Base-by-base conservation (phyloP, 1,140 invertebrate genomes). In the Drosophila mojavensis region DNA sequence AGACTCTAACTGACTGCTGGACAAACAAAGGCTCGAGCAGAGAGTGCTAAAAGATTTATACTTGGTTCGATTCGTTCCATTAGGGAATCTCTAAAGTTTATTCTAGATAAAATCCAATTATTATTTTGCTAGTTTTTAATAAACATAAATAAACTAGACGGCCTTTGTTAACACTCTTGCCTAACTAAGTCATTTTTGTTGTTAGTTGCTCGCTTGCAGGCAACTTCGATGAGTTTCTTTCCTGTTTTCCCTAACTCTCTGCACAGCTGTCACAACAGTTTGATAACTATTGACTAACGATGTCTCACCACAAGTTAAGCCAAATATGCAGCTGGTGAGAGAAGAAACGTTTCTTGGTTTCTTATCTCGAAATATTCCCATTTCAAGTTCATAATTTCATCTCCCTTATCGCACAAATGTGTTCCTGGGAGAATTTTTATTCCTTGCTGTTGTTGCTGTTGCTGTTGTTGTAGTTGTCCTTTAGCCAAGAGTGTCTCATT, bases 401-500 rank as follows among this genome's bases (percentile, higher is more conserved):
- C 51, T 56, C 61, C 48, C 64, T 73, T 73, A 68, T 65, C 56
- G 54, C 54, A 51, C 41, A 60, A 71, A 51, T 58, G 65, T 50
- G 45, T 55, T 55, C 69, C 56, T 47, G 53, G 64, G 68, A 63
- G 48, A 41, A 33, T 11, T 33, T 60, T 43, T 43, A 2, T n/a
- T 41, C 30, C 15, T 55, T 76, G 67, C 53, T 36, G 51, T 54
- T 41, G 54, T 41, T 24, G 20, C 20, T 41, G 54, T 41, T 24
- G 20, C 20, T 24, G 20, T 50, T 76, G 67, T 58, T 36, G 51
- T 54, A 24, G 36, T 41, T 56, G 5, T 56, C 66, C 67, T 60
- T 70, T 36, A 81, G 75, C 78, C 67, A 88, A 72, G 71, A 85
- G 75, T 79, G 79, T 88, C 71, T 79, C 64, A 79, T 88, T 80